Conservation (phyloP, 2,113 vertebrate genomes). For the Heptranchias perlo region DNA sequence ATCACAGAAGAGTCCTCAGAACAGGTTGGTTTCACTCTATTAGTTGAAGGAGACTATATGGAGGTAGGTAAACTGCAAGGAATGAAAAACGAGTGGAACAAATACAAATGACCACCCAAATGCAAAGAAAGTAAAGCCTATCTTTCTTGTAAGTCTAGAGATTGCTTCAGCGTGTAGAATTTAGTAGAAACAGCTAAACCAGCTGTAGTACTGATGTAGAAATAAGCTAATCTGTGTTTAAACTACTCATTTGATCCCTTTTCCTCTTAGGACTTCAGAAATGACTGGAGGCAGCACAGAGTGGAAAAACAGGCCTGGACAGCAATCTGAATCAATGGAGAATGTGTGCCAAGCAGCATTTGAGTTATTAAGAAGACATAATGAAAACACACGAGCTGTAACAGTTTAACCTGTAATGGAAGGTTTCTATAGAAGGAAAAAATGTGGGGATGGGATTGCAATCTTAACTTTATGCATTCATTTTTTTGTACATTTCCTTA, state of each 20-base stretch:
- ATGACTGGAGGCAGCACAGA: neutral
- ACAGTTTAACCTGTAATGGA: neutral
- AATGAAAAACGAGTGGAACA: neutral
- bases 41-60: neutral
- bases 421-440: neutral
- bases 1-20: neutral
- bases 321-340: neutral
- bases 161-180: neutral
- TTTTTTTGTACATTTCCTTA: neutral
- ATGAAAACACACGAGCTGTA: neutral
- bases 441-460: neutral
- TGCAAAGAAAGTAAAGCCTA: neutral
- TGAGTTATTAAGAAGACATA: neutral
- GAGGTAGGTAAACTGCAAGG: neutral
- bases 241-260: neutral
- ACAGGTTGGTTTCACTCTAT: neutral
- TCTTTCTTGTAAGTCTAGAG: neutral
- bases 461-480: neutral
- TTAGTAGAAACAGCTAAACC: neutral
- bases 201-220: neutral
- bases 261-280: neutral
- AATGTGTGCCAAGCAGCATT: neutral
- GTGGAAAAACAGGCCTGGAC: neutral
- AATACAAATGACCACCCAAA: neutral
- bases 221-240: neutral